Evolutionary conservation across 2,888 invertebrate genomes (phyloP).

Genomic region (Rhabditoides inermis): DNA sequence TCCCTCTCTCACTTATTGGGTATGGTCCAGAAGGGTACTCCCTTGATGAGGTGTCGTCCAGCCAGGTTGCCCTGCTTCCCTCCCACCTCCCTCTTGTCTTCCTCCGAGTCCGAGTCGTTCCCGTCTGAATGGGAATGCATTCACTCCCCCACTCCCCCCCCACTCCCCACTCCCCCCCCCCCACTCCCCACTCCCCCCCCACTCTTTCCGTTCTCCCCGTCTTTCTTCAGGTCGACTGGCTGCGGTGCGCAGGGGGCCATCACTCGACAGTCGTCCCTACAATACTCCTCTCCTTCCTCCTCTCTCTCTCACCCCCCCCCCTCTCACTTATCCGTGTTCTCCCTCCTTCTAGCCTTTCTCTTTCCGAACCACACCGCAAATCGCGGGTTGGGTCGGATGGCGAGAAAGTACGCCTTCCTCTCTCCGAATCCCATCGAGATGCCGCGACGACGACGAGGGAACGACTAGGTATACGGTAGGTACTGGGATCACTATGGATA

Average conservation of each 20-base stretch:
- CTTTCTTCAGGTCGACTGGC: neutral
- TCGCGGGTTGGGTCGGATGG: conserved; percentile 14
- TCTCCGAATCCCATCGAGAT: conserved; percentile 15
- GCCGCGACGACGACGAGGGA: conserved; percentile 8
- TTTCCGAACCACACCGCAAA: conserved; percentile 7
- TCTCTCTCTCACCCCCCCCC: neutral
- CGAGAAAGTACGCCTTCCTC: conserved; percentile 15
- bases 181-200: no score
- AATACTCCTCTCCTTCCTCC: neutral
- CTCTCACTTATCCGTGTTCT: neutral
- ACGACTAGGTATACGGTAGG: neutral
- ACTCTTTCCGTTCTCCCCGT: no score
- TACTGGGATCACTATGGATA: neutral
- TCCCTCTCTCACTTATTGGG: no score
- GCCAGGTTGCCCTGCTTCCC: conserved; percentile 2
- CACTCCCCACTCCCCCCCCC: no score
- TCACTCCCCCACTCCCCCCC: no score
- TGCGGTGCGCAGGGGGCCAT: neutral
- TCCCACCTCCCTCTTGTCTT: neutral
- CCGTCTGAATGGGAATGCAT: no score
- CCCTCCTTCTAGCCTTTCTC: conserved; percentile 5
- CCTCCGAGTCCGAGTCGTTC: no score
- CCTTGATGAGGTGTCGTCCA: conserved; percentile 3
- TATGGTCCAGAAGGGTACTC: conserved; percentile 7
- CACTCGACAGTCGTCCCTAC: neutral